phyloP scores from a whole-genome alignment of 2,888 invertebrate genomes.

The Nudaria mundana region DNA sequence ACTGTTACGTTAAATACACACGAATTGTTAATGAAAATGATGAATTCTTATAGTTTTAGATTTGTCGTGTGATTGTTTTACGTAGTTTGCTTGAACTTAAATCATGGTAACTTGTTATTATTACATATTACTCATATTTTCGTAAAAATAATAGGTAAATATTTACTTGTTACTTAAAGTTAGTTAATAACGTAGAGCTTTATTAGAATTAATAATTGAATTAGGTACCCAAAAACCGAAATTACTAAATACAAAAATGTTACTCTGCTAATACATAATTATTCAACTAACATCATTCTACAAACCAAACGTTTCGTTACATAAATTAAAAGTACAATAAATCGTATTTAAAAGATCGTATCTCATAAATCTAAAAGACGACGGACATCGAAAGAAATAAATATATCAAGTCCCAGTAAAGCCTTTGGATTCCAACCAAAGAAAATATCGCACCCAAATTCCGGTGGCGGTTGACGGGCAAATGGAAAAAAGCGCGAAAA shows the following conservation, averaged over 20 bases:
- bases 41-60: slow-evolving; percentile 23
- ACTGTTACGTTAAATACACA: slow-evolving; percentile 31
- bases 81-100: background rate
- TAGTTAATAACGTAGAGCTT: too few relatives aligned
- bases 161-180: too few relatives aligned
- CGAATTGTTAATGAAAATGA: slow-evolving; percentile 27
- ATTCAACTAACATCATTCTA: too few relatives aligned
- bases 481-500: slow-evolving; percentile 70
- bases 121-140: background rate
- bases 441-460: slow-evolving; percentile 81
- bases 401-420: slow-evolving; percentile 69
- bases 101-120: too few relatives aligned
- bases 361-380: slow-evolving; percentile 61
- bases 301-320: slow-evolving; percentile 41
- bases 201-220: too few relatives aligned
- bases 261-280: too few relatives aligned
- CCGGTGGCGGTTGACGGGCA: slow-evolving; percentile 62
- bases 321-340: slow-evolving; percentile 63
- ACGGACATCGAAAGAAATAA: slow-evolving; percentile 54
- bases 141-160: background rate
- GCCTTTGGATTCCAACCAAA: slow-evolving; percentile 72
- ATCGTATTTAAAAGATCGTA: slow-evolving; percentile 50
- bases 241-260: too few relatives aligned
- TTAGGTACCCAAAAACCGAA: too few relatives aligned
- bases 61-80: slow-evolving; percentile 20